A percentile compares a stretch with the other conserved stretches of the same genome.
These are phyloP conservation scores for Diadumene lineata DNA, from an alignment of 92 coral and sea anemone species.

Conservation along the genomic window DNA sequence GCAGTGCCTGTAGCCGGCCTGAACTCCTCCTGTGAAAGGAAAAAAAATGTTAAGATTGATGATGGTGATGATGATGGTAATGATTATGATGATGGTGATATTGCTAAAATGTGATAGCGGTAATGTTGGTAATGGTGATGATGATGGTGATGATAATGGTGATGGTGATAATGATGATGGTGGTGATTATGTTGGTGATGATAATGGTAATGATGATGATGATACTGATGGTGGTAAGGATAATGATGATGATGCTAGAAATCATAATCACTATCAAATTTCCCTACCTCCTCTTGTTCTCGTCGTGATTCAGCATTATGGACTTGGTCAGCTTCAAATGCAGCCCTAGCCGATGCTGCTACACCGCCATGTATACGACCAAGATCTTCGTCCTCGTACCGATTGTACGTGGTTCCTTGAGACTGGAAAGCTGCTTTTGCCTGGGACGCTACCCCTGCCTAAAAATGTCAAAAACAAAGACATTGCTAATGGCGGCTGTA, in stretches of 20 bases:
- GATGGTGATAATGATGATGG: too few relatives aligned
- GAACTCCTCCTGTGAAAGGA: conserved; percentile 34
- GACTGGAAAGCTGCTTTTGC: conserved; percentile 57
- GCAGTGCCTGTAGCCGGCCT: conserved; percentile 34
- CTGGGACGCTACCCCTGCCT: conserved; percentile 78
- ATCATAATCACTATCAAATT: too few relatives aligned
- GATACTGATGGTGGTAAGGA: not conserved
- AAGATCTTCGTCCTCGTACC: conserved; percentile 39
- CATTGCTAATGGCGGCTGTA: not conserved
- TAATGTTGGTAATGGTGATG: not conserved
- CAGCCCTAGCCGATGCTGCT: conserved; percentile 58
- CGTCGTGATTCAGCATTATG: conserved; percentile 41
- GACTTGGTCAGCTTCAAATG: conserved; percentile 52
- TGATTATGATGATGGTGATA: not conserved
- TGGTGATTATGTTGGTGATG: not conserved
- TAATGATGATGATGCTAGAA: too few relatives aligned
- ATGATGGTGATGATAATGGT: not conserved
- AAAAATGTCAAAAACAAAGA: not conserved
- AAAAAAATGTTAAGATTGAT: too few relatives aligned
- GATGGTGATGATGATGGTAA: not conserved
- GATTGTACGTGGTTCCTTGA: conserved; percentile 16
- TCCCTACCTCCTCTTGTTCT: conserved; percentile 29
- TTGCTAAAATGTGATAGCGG: too few relatives aligned
- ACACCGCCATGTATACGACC: conserved; percentile 61
- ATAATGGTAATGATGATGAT: not conserved